Evolutionary conservation across 2,888 invertebrate species (phyloP).

Genomic region (Agrotis exclamationis): DNA sequence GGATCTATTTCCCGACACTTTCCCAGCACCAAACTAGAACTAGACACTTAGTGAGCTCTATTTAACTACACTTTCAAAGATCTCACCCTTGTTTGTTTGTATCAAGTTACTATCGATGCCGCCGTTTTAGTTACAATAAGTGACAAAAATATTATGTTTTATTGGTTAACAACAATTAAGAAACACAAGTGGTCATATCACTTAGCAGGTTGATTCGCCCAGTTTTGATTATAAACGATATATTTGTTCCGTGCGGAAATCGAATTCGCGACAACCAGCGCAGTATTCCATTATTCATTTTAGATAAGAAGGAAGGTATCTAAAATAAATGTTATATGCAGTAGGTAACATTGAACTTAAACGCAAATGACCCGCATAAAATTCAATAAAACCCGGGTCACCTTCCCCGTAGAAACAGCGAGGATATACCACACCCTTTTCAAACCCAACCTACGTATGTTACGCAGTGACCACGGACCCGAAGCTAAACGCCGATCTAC

Average conservation of each 20-base stretch:
- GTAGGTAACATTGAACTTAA: not conserved
- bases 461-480: not conserved
- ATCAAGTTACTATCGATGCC: not conserved
- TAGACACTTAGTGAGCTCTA: slow-evolving; percentile 9
- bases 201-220: no score
- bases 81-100: not conserved
- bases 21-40: not conserved
- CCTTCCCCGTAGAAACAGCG: slow-evolving; percentile 1
- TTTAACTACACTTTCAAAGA: slow-evolving; percentile 13
- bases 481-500: no score
- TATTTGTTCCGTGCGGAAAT: no score
- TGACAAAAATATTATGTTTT: no score
- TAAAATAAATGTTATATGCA: no score
- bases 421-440: slow-evolving; percentile 27
- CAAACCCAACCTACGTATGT: not conserved
- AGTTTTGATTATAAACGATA: no score
- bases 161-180: no score
- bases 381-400: slow-evolving; percentile 4
- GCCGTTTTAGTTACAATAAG: not conserved
- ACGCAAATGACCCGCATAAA: not conserved
- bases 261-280: no score
- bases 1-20: not conserved
- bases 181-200: no score
- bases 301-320: no score
- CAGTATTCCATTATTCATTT: no score